Evolutionary conservation across 2,113 vertebrate genomes (phyloP).

Genomic region (Rutilus rutilus): DNA sequence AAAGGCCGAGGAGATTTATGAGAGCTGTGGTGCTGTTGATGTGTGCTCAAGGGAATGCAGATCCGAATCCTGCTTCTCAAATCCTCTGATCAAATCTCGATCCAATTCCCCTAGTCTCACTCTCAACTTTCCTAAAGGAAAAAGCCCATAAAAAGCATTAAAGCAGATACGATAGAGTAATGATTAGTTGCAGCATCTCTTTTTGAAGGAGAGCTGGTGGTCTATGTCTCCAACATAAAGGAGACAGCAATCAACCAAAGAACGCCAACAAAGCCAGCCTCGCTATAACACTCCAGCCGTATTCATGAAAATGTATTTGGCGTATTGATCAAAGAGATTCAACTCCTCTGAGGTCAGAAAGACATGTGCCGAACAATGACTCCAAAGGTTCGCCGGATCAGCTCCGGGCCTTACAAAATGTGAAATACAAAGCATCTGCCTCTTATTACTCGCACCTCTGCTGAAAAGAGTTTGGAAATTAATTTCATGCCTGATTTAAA

Average conservation of each 20-base stretch:
- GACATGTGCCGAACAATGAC: conserved; percentile 52
- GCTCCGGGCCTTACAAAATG: conserved; percentile 56
- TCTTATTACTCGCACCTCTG: conserved; percentile 61
- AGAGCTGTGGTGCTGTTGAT: background rate
- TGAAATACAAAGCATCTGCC: conserved; percentile 55
- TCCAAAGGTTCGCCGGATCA: conserved; percentile 51
- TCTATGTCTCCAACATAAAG: background rate
- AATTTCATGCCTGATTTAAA: conserved; percentile 76
- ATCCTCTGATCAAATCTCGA: background rate
- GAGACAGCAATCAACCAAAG: background rate
- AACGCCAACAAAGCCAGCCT: conserved; percentile 5
- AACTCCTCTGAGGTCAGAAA: conserved; percentile 50
- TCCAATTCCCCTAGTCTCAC: background rate
- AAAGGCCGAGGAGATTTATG: background rate
- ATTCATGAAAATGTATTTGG: conserved; percentile 33
- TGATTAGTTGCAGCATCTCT: background rate
- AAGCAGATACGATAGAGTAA: background rate
- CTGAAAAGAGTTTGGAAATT: conserved; percentile 67
- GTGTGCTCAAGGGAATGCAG: background rate
- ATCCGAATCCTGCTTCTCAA: background rate
- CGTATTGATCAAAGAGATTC: conserved; percentile 45
- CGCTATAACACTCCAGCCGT: background rate
- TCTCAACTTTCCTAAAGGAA: background rate
- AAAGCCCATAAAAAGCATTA: background rate
- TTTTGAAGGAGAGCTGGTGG: conserved; percentile 7